Percentiles rank a stretch among this genome's conserved stretches.
Evolutionary conservation across 2,113 vertebrate genomes (phyloP).

Genomic region (Callipepla californica): DNA sequence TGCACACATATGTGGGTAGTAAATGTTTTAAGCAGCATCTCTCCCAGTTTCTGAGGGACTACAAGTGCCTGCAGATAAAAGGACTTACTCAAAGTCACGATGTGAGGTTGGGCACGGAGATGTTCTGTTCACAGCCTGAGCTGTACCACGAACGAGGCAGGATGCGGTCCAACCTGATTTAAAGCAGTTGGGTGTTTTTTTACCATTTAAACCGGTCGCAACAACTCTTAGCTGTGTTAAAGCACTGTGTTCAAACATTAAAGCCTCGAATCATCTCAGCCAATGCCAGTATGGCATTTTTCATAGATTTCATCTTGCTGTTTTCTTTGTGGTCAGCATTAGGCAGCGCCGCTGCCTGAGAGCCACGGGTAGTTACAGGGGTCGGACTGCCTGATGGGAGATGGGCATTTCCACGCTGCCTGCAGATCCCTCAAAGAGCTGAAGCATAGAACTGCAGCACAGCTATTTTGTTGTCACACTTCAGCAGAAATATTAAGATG

Average conservation of each 20-base stretch:
- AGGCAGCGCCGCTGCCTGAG: neutral
- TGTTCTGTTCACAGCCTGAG: neutral
- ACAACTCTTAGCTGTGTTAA: neutral
- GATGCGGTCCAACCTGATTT: neutral
- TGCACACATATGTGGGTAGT: accelerated
- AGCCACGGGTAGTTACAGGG: conserved; percentile 37
- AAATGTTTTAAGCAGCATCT: neutral
- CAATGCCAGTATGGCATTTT: neutral
- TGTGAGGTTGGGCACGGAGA: neutral
- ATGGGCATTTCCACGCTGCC: conserved; percentile 10
- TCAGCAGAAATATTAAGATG: neutral
- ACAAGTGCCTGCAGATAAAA: neutral
- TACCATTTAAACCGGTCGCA: neutral
- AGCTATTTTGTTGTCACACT: neutral
- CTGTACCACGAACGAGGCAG: neutral
- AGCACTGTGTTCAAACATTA: neutral
- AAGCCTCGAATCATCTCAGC: neutral
- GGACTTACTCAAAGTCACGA: neutral
- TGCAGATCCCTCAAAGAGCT: neutral
- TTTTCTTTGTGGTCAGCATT: neutral
- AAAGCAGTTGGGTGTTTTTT: neutral
- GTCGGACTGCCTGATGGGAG: conserved; percentile 22
- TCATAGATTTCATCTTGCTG: neutral
- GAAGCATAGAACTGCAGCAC: neutral
- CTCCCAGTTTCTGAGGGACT: neutral